phyloP scores from a whole-genome alignment of 1,140 invertebrate genomes.

The Bombus confusus region DNA sequence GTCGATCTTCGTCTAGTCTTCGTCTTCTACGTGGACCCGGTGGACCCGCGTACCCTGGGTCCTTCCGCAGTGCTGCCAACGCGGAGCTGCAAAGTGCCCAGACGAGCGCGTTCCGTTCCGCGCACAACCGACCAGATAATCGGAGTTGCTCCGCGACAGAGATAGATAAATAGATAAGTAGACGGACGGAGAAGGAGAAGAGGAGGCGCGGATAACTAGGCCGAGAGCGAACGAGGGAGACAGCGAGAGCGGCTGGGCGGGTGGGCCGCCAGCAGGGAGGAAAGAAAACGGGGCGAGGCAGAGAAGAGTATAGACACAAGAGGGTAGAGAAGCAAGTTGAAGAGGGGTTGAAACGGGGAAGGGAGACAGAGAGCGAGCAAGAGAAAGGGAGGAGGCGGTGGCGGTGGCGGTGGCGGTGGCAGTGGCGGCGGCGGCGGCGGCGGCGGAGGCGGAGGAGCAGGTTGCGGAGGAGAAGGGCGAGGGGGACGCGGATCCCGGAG shows the following conservation, averaged over 20 bases:
- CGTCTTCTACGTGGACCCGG: too few species aligned
- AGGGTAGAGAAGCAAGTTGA: conserved; percentile 38
- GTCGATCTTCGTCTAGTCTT: background rate
- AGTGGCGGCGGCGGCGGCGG: background rate
- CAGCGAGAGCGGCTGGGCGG: background rate
- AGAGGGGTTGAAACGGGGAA: conserved; percentile 12
- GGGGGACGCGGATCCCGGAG: conserved; percentile 56
- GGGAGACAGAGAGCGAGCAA: background rate
- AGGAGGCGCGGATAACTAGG: conserved; percentile 37
- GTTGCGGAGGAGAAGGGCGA: background rate
- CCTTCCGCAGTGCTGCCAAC: conserved; percentile 30
- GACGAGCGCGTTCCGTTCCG: background rate
- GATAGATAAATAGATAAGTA: conserved; percentile 53
- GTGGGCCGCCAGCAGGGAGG: background rate
- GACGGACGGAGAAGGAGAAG: conserved; percentile 25
- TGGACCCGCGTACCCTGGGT: background rate
- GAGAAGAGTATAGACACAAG: conserved; percentile 23
- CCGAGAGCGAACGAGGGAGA: conserved; percentile 23
- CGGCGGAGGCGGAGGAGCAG: background rate
- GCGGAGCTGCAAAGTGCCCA: background rate
- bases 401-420: too few species aligned
- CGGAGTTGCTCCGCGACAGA: conserved; percentile 22
- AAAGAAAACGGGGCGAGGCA: conserved; percentile 8
- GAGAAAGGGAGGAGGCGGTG: background rate
- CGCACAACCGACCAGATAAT: conserved; percentile 23